Evolutionary conservation across 2,888 invertebrate genomes (phyloP).

Genomic region (Meandrusa payeni): DNA sequence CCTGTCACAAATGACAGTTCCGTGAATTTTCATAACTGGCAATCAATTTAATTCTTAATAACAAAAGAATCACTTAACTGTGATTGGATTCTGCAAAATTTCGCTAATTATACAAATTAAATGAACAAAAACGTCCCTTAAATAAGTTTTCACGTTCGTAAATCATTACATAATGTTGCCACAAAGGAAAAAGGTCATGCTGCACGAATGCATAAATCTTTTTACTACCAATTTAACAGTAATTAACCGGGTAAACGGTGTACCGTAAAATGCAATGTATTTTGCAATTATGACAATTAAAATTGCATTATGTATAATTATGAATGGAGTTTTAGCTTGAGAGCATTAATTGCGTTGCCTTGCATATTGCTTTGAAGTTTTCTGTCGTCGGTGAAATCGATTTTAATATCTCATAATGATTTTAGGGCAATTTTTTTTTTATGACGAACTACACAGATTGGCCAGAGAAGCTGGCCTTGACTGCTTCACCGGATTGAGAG

Average conservation of each 20-base stretch:
- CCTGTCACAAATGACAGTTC: no score
- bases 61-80: no score
- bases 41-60: no score
- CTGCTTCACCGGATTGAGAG: no score
- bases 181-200: conserved; percentile 17
- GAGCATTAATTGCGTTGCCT: conserved; percentile 12
- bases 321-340: conserved; percentile 14
- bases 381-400: conserved; percentile 13
- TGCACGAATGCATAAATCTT: conserved; percentile 15
- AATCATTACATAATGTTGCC: conserved; percentile 9
- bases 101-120: neutral
- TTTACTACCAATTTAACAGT: conserved; percentile 19
- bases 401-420: no score
- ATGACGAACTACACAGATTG: no score
- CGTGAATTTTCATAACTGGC: no score
- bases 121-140: neutral
- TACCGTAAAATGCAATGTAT: conserved; percentile 16
- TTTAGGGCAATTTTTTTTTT: no score
- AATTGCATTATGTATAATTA: conserved; percentile 18
- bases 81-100: no score
- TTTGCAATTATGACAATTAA: conserved; percentile 18
- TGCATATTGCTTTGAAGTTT: conserved; percentile 6
- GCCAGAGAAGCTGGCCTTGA: no score
- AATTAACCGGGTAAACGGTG: conserved; percentile 19
- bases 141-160: conserved; percentile 6